Evolutionary conservation across 2,113 vertebrate species (phyloP), one percentile per base, ranked within the genome.

Genomic region (Oxyruncus cristatus): DNA sequence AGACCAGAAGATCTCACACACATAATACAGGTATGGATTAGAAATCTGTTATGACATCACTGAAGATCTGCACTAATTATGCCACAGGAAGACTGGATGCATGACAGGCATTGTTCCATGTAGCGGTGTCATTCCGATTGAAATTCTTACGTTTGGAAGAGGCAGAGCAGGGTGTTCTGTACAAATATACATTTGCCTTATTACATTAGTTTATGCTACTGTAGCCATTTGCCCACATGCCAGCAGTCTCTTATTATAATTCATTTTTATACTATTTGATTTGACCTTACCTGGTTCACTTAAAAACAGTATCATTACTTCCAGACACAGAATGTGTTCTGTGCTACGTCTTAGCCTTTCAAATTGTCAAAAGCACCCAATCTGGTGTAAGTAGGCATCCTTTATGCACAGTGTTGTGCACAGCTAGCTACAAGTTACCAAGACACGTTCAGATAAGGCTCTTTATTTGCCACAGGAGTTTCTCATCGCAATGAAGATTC

Each of bases 161-260:
- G 68, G 89, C 70, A 87, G 77, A 71, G 39, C 35, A 88, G 56
- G 37, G 41, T 81, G 68, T 73, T 93, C 58, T 79, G 71, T 73
- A 91, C 66, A 94, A 92, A 86, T 66, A 74, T 26, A 92, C 85
- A 89, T 61, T 86, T 72, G 68, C 44, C 73, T 91, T 78, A 93
- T 70, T 89, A 92, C 84, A 68, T n/a, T 47, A 67, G 41, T 71
- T 94, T 90, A 84, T 59, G 46, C 33, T 68, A 50, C 47, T 47
- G 39, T 53, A 83, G 70, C 50, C 65, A 85, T 68, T 78, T 84
- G 23, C 53, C 61, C 66, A 52, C 33, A 6, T 70, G 30, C 28
- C 67, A 91, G 63, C 19, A 92, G 56, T 39, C 26, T 82, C 84
- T 68, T 32, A 21, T 39, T 83, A 26, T 14, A 92, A 59, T n/a